These are phyloP conservation scores for Steinernema scapterisci DNA, from an alignment of 2,888 invertebrate genomes.

Conservation along the genomic window DNA sequence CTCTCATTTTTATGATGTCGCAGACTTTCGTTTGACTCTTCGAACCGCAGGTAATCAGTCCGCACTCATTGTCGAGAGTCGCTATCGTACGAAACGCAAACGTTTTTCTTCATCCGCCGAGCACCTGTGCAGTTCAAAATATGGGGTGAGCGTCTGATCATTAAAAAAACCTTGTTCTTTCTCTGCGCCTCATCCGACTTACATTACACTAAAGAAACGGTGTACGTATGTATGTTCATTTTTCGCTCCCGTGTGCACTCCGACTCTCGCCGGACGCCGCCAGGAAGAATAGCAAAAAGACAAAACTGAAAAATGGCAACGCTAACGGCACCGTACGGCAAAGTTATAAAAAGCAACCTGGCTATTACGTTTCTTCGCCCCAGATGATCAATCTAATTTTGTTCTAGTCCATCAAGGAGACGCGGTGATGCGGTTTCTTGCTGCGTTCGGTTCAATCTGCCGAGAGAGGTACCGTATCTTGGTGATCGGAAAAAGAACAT, in stretches of 20 bases:
- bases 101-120: neutral
- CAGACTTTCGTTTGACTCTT: neutral
- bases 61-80: no score
- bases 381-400: no score
- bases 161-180: conserved; percentile 12
- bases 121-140: conserved; percentile 11
- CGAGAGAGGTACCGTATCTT: neutral
- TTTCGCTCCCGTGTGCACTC: neutral
- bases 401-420: no score
- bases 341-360: no score
- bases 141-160: conserved; percentile 4
- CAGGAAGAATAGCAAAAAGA: neutral
- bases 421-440: neutral
- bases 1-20: neutral
- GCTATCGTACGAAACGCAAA: neutral
- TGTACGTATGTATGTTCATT: conserved; percentile 4
- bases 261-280: neutral
- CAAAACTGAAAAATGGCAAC: neutral
- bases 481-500: neutral
- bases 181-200: neutral
- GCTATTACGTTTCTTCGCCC: no score
- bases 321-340: neutral
- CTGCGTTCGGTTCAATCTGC: neutral
- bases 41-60: no score
- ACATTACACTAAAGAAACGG: neutral